phyloP scores from a whole-genome alignment of 2,888 invertebrate genomes.

The Idaea straminata region DNA sequence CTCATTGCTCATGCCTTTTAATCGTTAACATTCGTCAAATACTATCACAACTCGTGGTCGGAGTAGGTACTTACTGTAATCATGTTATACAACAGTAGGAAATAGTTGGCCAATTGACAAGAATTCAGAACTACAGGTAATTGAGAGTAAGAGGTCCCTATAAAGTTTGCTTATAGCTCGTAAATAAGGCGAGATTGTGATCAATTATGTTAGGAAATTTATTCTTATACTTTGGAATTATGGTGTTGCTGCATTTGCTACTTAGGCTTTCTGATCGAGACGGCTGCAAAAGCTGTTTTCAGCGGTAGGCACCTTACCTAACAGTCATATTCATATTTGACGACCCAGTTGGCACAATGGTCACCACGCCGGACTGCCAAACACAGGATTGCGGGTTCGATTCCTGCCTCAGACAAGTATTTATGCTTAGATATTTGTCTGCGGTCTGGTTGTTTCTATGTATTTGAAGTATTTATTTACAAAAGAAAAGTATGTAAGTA shows the following conservation, averaged over 20 bases:
- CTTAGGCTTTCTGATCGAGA: no score
- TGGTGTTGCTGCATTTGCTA: background rate
- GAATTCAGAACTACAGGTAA: background rate
- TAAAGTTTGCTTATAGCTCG: background rate
- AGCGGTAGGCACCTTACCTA: no score
- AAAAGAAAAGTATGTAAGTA: no score
- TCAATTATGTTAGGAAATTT: constrained; percentile 14
- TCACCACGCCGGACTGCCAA: no score
- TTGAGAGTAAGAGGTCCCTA: background rate
- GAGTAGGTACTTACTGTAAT: background rate
- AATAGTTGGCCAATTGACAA: background rate
- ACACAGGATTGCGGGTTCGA: no score
- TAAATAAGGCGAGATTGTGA: constrained; percentile 9
- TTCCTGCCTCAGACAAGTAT: no score
- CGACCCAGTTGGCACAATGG: no score
- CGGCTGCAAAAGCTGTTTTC: no score
- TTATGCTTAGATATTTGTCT: no score
- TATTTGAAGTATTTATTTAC: no score
- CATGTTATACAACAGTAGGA: background rate
- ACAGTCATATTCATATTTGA: no score
- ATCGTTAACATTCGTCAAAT: background rate
- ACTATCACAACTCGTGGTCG: background rate
- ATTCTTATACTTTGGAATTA: background rate
- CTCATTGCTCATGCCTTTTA: background rate
- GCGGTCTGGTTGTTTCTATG: no score